Base-by-base conservation (phyloP, 1,140 invertebrate species). In the Tyrophagus putrescentiae region DNA sequence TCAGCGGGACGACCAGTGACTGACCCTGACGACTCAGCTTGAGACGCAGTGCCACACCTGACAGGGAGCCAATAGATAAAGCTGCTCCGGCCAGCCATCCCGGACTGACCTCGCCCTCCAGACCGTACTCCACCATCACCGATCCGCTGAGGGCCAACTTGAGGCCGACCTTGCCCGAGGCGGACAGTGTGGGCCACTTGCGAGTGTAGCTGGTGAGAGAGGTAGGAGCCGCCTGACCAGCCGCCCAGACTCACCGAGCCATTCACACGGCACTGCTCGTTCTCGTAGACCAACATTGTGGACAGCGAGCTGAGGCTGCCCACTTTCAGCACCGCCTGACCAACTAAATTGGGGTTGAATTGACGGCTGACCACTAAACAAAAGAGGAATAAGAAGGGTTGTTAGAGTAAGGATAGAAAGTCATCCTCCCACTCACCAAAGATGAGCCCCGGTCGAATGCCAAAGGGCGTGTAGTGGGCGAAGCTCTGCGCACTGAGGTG, bases 131-230 rank as follows among this genome's bases (percentile, higher is more conserved):
- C 0, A 90, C 70, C 60, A 85, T 75, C n/a, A n/a, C n/a, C 1
- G 80, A 81, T 28, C 89, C 90, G 71, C 90, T 85, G 7, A 87
- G 87, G 21, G 90, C 90, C 76, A 77, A 92, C 88, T 88, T 91
- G 2, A 86, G 67, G 36, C 80, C 77, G 50, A 84, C 72, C 66
- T 80, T 80, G 5, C 90, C 66, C 70, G 84, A 87, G 42, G 85
- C 73, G 65, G 87, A 80, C 60, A 84, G 53, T 52, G 57, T 29
- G 27, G 36, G 13, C 69, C 90, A 77, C 73, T 86, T 89, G 64
- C 80, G 80, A 3, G 80, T 82, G 63, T 87, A 84, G 65, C 79
- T 83, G 21, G 85, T 69, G 4, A n/a, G 80, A 82, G 45, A 85
- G 71, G 69, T 81, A 89, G 6, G 84, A 85, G 70, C 84, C 82